phyloP scores from a whole-genome alignment of 2,797 vertebrate species.

The Propithecus deckenii region DNA sequence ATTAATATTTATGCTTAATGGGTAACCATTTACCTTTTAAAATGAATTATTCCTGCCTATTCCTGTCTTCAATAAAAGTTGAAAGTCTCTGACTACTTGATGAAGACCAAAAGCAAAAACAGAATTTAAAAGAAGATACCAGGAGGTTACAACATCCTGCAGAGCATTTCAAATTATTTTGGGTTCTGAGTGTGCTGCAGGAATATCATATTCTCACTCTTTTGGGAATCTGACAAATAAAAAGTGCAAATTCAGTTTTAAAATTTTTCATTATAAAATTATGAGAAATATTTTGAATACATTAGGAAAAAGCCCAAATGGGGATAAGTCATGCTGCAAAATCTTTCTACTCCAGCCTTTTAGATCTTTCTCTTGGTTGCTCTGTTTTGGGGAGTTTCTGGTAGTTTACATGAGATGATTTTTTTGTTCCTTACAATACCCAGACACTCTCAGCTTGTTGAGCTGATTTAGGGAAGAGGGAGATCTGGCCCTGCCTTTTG shows the following conservation, averaged over 20 bases:
- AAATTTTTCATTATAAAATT: slow-evolving; percentile 9
- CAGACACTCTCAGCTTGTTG: background rate
- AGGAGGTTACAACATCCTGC: background rate
- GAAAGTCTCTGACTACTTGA: slow-evolving; percentile 10
- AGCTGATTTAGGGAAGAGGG: background rate
- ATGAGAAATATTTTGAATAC: slow-evolving; percentile 13
- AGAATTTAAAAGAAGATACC: slow-evolving; percentile 8
- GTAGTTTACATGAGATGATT: background rate
- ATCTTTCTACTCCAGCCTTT: background rate
- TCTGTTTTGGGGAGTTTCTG: background rate
- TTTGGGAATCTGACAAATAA: slow-evolving; percentile 10
- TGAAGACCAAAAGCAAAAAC: slow-evolving; percentile 23
- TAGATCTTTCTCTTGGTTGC: background rate
- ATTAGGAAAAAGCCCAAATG: background rate
- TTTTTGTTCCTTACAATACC: background rate
- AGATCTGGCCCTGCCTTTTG: background rate
- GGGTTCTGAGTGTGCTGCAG: background rate
- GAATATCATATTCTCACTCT: slow-evolving; percentile 35
- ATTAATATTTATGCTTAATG: slow-evolving; percentile 24
- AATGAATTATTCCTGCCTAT: background rate
- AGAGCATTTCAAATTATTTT: slow-evolving; percentile 22
- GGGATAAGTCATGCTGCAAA: background rate
- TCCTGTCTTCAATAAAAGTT: background rate
- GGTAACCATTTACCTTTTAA: slow-evolving; percentile 18
- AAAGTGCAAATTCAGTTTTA: slow-evolving; percentile 26